These are phyloP conservation scores for Gobio occitaniae DNA, from an alignment of 2,797 vertebrate genomes.

Conservation along the genomic window DNA sequence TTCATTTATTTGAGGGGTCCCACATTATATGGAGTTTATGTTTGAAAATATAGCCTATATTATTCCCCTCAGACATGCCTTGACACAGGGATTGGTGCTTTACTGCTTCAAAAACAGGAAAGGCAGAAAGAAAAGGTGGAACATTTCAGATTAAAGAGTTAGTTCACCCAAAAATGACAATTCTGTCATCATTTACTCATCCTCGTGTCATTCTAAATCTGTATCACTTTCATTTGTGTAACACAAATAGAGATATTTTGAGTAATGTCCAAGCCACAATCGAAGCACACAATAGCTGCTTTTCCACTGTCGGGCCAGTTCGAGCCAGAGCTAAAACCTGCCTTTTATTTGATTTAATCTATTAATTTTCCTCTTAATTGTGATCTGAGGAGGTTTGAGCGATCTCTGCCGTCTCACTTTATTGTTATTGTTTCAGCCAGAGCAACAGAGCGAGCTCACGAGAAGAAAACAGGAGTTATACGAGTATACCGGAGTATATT, in stretches of 20 bases:
- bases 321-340: neutral
- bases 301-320: neutral
- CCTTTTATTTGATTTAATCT: no score
- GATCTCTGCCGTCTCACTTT: no score
- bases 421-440: no score
- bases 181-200: neutral
- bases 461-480: no score
- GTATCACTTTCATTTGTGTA: neutral
- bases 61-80: neutral
- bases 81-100: neutral
- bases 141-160: neutral
- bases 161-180: neutral
- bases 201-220: neutral
- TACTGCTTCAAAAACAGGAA: slow-evolving; percentile 18
- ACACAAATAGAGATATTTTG: neutral
- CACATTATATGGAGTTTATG: neutral
- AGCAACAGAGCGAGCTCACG: no score
- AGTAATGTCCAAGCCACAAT: neutral
- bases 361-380: no score
- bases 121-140: neutral
- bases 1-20: neutral
- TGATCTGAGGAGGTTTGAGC: no score
- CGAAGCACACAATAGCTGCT: neutral
- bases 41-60: neutral
- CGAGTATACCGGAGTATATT: no score